phyloP scores from a whole-genome alignment of 2,888 invertebrate species.

The Lasioglossum zephyrum region DNA sequence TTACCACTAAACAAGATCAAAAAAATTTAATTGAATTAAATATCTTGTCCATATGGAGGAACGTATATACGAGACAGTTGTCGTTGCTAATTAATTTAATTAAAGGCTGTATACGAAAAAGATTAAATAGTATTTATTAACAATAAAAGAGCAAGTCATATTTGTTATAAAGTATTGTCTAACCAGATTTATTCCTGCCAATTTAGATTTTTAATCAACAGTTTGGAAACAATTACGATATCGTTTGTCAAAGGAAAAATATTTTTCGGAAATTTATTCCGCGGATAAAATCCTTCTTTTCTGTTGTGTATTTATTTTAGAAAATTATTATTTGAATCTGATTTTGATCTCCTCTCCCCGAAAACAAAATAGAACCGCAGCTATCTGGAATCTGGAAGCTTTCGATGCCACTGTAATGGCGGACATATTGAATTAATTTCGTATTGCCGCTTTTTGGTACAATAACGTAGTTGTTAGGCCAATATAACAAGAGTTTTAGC shows the following conservation, averaged over 20 bases:
- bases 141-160: neutral
- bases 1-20: neutral
- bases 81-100: neutral
- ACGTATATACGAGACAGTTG: no score
- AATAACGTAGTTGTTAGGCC: neutral
- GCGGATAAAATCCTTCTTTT: neutral
- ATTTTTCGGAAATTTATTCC: neutral
- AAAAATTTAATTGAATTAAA: neutral
- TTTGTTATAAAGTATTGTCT: neutral
- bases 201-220: neutral
- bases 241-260: neutral
- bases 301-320: neutral
- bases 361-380: neutral
- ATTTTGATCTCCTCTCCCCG: neutral
- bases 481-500: neutral
- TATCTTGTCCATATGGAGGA: neutral
- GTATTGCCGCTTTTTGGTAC: neutral
- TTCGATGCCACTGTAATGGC: neutral
- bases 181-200: neutral
- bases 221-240: neutral
- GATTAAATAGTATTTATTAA: neutral
- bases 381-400: neutral
- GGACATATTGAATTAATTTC: constrained; percentile 4
- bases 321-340: neutral
- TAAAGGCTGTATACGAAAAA: neutral